Percentiles rank a stretch among this genome's conserved stretches.
phyloP scores from a whole-genome alignment of 1,140 invertebrate genomes.

The Neodiprion fabricii region DNA sequence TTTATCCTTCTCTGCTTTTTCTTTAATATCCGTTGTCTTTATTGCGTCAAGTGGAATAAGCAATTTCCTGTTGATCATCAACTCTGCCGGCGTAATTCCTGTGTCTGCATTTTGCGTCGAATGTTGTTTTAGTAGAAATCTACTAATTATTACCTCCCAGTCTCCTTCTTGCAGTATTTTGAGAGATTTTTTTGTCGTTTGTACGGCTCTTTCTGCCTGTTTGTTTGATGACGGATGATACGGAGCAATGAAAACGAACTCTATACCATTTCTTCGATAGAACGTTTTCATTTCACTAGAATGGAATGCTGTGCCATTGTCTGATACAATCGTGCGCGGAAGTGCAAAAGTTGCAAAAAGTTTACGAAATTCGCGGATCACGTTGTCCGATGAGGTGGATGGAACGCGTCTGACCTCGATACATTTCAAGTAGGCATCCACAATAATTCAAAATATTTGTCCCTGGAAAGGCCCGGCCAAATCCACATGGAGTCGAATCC shows the following conservation, averaged over 20 bases:
- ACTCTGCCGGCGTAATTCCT: constrained; percentile 6
- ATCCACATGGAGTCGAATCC: constrained; percentile 59
- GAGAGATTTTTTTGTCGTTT: constrained; percentile 22
- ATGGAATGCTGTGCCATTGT: constrained; percentile 48
- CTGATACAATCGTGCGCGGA: constrained; percentile 42
- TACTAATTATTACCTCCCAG: background rate
- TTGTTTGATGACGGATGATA: constrained; percentile 27
- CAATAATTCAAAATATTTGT: constrained; percentile 50
- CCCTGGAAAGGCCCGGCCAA: constrained; percentile 54
- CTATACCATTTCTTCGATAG: constrained; percentile 20
- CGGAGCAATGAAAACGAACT: constrained; percentile 17
- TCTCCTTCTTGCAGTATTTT: constrained; percentile 1
- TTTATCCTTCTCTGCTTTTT: no score
- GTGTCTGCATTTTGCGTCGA: constrained; percentile 11
- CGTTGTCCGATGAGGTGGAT: constrained; percentile 51
- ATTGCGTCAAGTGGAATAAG: background rate
- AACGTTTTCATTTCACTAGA: constrained; percentile 40
- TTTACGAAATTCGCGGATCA: constrained; percentile 28
- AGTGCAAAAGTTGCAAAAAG: constrained; percentile 42
- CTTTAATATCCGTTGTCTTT: background rate
- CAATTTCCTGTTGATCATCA: constrained; percentile 10
- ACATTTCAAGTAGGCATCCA: constrained; percentile 54
- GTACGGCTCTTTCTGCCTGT: constrained; percentile 27
- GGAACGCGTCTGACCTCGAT: constrained; percentile 38
- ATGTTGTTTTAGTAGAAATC: constrained; percentile 2